Conservation (phyloP, 2,113 vertebrate genomes). For the Rhynchopsitta pachyrhyncha region DNA sequence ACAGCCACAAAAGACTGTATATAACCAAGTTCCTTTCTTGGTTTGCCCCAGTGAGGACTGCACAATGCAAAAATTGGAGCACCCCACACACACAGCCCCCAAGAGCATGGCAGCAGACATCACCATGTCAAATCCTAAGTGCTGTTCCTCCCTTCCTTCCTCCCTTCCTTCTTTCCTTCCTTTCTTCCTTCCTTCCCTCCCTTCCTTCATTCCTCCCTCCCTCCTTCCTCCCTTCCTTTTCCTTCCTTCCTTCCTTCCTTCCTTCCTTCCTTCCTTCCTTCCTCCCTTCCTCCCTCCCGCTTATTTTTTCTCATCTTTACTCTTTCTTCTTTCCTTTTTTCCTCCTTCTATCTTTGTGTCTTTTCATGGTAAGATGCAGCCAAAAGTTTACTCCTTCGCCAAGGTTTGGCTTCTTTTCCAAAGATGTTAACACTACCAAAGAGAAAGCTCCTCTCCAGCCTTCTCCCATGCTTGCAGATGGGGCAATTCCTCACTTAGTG, state of each 20-base stretch:
- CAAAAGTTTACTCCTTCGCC: neutral
- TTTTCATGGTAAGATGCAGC: neutral
- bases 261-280: fast-evolving
- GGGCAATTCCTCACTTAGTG: neutral
- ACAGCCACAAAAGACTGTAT: neutral
- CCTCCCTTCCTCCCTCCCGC: fast-evolving
- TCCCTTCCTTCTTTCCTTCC: fast-evolving
- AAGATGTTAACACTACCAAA: neutral
- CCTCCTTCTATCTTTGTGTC: neutral
- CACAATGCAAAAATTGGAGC: neutral
- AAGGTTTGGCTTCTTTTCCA: neutral
- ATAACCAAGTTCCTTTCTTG: neutral
- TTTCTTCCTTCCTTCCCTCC: too few relatives aligned
- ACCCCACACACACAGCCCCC: fast-evolving
- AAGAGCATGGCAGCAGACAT: neutral
- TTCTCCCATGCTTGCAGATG: neutral
- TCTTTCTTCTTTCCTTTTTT: fast-evolving
- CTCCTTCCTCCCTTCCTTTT: too few relatives aligned
- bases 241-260: fast-evolving
- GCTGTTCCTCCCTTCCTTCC: neutral
- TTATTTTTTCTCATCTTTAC: neutral
- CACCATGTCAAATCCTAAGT: neutral
- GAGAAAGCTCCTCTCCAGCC: neutral
- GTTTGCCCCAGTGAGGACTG: neutral
- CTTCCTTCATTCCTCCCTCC: fast-evolving